Percentiles rank a stretch among this genome's conserved stretches.
Conservation (phyloP, 2,113 vertebrate genomes). For the Cardinalis cardinalis region DNA sequence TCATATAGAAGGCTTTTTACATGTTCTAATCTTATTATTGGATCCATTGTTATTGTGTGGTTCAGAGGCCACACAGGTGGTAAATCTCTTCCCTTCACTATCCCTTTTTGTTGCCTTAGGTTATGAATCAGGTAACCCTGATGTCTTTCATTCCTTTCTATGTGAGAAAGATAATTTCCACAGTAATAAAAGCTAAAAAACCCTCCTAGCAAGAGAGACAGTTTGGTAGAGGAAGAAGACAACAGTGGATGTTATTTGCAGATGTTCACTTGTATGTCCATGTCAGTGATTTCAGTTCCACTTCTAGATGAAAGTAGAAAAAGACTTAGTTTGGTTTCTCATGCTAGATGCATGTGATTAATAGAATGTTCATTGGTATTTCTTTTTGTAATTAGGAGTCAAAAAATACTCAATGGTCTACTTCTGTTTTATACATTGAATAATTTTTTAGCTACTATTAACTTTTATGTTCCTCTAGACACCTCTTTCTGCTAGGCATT, state of each 20-base stretch:
- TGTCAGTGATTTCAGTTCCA: background rate
- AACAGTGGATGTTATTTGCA: background rate
- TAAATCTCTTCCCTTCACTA: background rate
- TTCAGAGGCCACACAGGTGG: background rate
- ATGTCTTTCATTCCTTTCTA: background rate
- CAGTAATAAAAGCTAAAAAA: background rate
- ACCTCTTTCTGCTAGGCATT: background rate
- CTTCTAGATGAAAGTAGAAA: background rate
- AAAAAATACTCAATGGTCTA: background rate
- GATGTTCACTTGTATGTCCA: background rate
- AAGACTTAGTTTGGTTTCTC: background rate
- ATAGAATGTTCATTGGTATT: background rate
- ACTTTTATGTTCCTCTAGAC: background rate
- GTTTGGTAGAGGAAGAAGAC: background rate
- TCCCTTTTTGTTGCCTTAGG: background rate
- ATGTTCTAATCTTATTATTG: background rate
- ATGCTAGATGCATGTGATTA: background rate
- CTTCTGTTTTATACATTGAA: background rate
- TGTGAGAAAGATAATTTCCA: background rate
- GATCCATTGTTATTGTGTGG: background rate
- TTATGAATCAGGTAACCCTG: background rate
- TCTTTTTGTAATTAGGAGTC: background rate
- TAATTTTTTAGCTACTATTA: background rate
- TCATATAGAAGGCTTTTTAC: background rate
- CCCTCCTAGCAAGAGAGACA: background rate